Percentiles rank a stretch among this genome's conserved stretches.
phyloP scores from a whole-genome alignment of 2,113 vertebrate genomes.

The Prietella phreatophila region DNA sequence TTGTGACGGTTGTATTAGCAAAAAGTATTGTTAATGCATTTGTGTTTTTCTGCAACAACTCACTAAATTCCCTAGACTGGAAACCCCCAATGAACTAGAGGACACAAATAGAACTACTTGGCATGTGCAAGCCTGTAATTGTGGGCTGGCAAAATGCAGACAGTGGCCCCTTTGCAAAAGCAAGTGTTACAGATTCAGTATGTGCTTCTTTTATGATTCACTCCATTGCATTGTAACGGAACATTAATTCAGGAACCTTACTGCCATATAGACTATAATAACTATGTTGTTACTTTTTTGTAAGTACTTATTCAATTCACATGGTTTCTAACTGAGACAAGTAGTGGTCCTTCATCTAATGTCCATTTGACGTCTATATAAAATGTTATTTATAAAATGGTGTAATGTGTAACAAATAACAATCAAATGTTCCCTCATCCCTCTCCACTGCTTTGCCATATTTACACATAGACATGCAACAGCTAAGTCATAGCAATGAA shows the following conservation, averaged over 20 bases:
- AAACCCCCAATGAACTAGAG: conserved; percentile 35
- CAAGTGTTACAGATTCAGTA: conserved; percentile 10
- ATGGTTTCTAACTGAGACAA: background rate
- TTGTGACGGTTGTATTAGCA: background rate
- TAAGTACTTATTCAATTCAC: background rate
- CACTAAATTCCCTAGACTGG: background rate
- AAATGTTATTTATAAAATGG: background rate
- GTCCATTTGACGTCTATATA: background rate
- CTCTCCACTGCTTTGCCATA: background rate
- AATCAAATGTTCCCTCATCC: background rate
- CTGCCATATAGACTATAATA: background rate
- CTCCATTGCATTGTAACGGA: background rate
- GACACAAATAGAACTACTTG: conserved; percentile 47
- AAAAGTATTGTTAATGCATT: conserved; percentile 1
- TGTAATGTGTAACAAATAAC: background rate
- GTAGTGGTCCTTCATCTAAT: background rate
- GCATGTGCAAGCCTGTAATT: conserved; percentile 49
- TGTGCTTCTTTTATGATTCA: conserved; percentile 18
- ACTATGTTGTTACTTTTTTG: background rate
- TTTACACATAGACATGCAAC: background rate
- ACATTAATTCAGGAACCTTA: background rate
- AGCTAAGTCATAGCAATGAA: background rate
- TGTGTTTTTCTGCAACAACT: background rate
- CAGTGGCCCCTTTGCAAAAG: conserved; percentile 8
- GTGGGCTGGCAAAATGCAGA: conserved; percentile 24